phyloP scores from a whole-genome alignment of 2,888 invertebrate genomes.

The Tortricodes alternella region DNA sequence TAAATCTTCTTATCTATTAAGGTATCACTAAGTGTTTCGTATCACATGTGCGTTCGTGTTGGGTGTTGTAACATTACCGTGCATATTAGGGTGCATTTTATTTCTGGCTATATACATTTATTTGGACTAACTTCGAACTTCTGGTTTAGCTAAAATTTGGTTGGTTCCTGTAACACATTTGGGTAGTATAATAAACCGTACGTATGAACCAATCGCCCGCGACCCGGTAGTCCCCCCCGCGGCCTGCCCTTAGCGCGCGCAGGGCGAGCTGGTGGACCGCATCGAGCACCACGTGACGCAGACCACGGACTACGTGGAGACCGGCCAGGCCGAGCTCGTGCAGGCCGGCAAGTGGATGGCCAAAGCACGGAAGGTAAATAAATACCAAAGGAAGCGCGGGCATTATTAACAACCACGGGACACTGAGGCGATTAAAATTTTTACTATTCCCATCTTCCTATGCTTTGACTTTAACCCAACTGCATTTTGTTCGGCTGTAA shows the following conservation, averaged over 20 bases:
- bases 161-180: constrained; percentile 62
- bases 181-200: constrained; percentile 61
- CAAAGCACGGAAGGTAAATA: constrained; percentile 93
- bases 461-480: constrained; percentile 2
- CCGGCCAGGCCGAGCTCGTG: constrained; percentile 90
- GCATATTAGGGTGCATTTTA: constrained; percentile 34
- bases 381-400: neutral
- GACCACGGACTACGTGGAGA: constrained; percentile 92
- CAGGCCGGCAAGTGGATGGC: constrained; percentile 91
- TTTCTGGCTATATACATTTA: constrained; percentile 24
- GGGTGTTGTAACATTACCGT: constrained; percentile 38
- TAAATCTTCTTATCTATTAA: constrained; percentile 31
- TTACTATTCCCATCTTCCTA: neutral
- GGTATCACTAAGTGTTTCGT: constrained; percentile 51
- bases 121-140: constrained; percentile 51
- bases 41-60: constrained; percentile 45
- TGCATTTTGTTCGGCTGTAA: neutral
- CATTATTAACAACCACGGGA: constrained; percentile 4
- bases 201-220: constrained; percentile 77
- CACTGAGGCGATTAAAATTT: neutral
- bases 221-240: constrained; percentile 52
- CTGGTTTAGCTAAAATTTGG: constrained; percentile 56
- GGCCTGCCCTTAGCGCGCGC: constrained; percentile 71
- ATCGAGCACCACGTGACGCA: constrained; percentile 96
- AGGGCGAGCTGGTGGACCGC: constrained; percentile 97